A percentile compares a stretch with the other conserved stretches of the same genome.
Conservation (phyloP, 2,113 vertebrate species). For the Amazona vittata region DNA sequence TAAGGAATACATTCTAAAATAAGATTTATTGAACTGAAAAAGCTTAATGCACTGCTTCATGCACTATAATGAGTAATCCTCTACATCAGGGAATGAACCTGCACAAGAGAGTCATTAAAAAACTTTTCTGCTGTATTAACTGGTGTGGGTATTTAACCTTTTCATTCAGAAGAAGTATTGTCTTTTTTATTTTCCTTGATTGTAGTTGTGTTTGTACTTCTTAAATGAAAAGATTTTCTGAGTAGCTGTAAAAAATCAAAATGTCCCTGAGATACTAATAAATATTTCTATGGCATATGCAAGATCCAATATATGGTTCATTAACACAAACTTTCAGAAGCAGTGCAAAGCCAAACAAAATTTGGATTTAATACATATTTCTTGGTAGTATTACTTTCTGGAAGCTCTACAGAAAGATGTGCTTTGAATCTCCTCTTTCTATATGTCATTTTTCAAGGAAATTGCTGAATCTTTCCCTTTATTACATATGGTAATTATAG, state of each 20-base stretch:
- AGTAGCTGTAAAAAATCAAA: neutral
- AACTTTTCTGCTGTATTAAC: neutral
- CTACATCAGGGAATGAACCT: neutral
- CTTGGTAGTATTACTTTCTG: neutral
- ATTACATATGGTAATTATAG: neutral
- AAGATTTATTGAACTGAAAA: neutral
- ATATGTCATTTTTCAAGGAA: conserved; percentile 3
- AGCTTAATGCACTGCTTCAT: neutral
- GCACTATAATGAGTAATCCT: neutral
- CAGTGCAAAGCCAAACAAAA: neutral
- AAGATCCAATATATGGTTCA: neutral
- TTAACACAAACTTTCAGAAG: neutral
- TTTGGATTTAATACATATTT: neutral
- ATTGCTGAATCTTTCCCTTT: neutral
- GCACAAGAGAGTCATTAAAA: neutral
- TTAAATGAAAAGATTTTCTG: neutral
- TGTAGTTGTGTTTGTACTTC: neutral
- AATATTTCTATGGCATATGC: neutral
- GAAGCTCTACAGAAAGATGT: neutral
- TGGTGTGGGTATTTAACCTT: neutral
- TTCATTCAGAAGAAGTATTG: neutral
- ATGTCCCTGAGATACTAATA: neutral
- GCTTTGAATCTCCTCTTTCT: neutral
- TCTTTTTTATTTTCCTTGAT: neutral
- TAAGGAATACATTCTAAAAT: neutral